These are phyloP conservation scores for Phytoseiulus persimilis DNA, from an alignment of 2,888 invertebrate genomes.

Conservation along the genomic window DNA sequence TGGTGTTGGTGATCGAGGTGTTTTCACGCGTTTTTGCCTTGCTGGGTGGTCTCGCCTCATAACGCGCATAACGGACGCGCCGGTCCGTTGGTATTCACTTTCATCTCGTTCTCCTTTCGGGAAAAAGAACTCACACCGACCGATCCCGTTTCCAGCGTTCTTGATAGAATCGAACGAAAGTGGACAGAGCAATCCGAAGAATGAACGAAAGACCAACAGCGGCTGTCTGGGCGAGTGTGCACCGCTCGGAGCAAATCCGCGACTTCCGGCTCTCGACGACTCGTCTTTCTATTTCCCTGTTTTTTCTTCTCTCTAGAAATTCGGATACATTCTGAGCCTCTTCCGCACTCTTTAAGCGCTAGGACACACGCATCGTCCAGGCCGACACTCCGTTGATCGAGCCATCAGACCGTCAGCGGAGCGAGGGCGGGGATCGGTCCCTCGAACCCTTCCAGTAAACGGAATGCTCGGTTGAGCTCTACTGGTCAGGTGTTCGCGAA, in stretches of 20 bases:
- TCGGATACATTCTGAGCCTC: not conserved
- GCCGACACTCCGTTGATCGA: not conserved
- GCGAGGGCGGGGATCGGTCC: not conserved
- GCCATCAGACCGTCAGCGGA: not conserved
- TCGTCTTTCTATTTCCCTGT: not conserved
- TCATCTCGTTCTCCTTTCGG: not conserved
- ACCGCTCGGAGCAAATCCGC: not conserved
- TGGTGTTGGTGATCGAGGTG: not conserved
- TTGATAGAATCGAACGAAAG: too few relatives aligned
- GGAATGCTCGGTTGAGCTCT: not conserved
- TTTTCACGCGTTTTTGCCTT: not conserved
- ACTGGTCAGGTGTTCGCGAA: not conserved
- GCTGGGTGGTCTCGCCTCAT: not conserved
- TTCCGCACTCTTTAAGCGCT: not conserved
- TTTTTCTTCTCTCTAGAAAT: not conserved
- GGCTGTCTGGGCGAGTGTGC: not conserved
- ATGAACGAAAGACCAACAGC: too few relatives aligned
- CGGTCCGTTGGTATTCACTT: not conserved
- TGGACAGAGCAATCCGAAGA: too few relatives aligned
- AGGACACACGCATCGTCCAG: not conserved
- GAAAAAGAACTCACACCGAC: not conserved
- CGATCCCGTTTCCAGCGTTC: too few relatives aligned
- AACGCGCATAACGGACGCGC: too few relatives aligned
- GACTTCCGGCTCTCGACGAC: not conserved
- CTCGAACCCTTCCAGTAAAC: not conserved